phyloP scores from a whole-genome alignment of 2,888 invertebrate species.

The Dioctria linearis region DNA sequence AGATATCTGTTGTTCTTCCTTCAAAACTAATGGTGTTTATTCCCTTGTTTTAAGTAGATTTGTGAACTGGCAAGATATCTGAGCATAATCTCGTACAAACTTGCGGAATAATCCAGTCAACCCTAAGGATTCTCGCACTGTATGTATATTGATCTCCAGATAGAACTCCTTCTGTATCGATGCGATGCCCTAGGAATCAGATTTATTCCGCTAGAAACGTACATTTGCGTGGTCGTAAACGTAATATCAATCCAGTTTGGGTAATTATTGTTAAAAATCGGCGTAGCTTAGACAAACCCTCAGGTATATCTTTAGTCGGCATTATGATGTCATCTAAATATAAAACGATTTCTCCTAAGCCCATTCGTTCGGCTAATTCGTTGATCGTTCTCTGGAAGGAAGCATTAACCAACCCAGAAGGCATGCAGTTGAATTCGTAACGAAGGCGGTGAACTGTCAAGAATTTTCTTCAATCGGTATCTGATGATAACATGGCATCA shows the following conservation, averaged over 20 bases:
- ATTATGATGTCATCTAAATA: too few species aligned
- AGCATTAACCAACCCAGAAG: too few species aligned
- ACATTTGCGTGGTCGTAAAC: slow-evolving; percentile 54
- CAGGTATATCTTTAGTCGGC: too few species aligned
- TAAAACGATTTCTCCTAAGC: too few species aligned
- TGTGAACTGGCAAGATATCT: slow-evolving; percentile 60
- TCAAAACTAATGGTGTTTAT: slow-evolving; percentile 51
- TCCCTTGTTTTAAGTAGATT: slow-evolving; percentile 51
- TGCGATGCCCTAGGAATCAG: slow-evolving; percentile 62
- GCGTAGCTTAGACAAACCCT: too few species aligned
- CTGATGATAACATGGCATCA: slow-evolving; percentile 65
- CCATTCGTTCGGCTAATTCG: too few species aligned
- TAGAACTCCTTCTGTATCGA: too few species aligned
- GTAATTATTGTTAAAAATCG: slow-evolving; percentile 28
- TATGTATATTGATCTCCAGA: too few species aligned
- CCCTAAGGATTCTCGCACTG: too few species aligned
- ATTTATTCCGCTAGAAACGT: slow-evolving; percentile 58
- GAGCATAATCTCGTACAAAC: slow-evolving; percentile 58
- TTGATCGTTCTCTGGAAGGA: too few species aligned
- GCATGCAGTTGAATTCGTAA: slow-evolving; percentile 56
- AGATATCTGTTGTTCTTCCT: slow-evolving; percentile 42
- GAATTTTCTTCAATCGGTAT: slow-evolving; percentile 64
- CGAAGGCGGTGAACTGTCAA: slow-evolving; percentile 65
- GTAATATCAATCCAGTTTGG: slow-evolving; percentile 56
- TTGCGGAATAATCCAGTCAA: slow-evolving; percentile 64